Conservation (phyloP, 2,113 vertebrate species). For the Podarcis cretensis region DNA sequence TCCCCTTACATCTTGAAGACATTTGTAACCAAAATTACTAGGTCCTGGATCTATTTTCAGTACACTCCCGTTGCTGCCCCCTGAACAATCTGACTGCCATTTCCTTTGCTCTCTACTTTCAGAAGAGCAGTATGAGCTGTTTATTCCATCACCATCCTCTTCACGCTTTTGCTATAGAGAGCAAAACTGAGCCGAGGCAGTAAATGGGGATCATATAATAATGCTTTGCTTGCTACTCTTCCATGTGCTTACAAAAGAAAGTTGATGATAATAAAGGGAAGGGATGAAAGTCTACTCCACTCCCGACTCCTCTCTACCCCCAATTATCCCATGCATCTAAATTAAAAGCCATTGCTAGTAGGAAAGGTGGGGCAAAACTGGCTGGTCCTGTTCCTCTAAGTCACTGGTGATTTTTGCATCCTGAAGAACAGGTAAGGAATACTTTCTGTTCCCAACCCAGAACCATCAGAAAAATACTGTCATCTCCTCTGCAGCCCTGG, state of each 20-base stretch:
- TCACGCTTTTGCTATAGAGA: background rate
- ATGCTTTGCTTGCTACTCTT: no score
- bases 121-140: background rate
- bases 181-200: background rate
- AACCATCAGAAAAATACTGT: background rate
- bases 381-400: no score
- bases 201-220: no score
- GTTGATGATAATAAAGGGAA: background rate
- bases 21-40: background rate
- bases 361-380: background rate
- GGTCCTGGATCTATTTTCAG: background rate
- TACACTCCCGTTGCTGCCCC: background rate
- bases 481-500: background rate
- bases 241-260: no score
- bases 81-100: background rate
- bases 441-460: background rate
- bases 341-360: background rate
- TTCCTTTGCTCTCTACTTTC: background rate
- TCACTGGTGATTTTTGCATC: background rate
- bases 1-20: no score
- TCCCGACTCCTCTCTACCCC: background rate
- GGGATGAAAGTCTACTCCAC: background rate
- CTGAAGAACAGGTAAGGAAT: background rate
- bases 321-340: background rate
- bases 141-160: background rate